Evolutionary conservation across 2,113 vertebrate species (phyloP).

Genomic region (Corythoichthys intestinalis): DNA sequence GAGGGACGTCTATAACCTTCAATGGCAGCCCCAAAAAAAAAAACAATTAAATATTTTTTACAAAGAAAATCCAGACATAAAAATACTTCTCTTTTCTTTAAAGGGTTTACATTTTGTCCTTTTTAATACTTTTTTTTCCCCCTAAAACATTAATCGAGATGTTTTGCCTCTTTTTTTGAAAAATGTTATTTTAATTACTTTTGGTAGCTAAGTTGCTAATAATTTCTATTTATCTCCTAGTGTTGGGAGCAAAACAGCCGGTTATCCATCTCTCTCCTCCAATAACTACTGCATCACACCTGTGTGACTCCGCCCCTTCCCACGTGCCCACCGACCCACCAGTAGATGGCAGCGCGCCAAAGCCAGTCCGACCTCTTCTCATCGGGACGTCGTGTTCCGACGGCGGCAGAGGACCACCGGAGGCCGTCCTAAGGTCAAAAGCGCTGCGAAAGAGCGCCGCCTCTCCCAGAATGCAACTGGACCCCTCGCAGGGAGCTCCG

Average conservation of each 20-base stretch:
- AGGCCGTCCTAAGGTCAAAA: constrained; percentile 62
- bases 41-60: too few species aligned
- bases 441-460: constrained; percentile 49
- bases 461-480: constrained; percentile 51
- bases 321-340: constrained; percentile 56
- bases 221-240: constrained; percentile 34
- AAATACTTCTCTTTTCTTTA: too few species aligned
- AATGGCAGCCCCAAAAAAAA: too few species aligned
- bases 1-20: too few species aligned
- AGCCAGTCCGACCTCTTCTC: constrained; percentile 46
- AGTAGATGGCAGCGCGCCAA: constrained; percentile 44
- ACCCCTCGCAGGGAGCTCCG: constrained; percentile 49
- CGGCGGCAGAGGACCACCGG: constrained; percentile 33
- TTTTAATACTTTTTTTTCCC: too few species aligned
- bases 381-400: constrained; percentile 37
- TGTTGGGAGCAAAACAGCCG: constrained; percentile 65
- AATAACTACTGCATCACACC: constrained; percentile 61
- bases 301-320: constrained; percentile 60
- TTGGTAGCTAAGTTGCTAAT: neutral
- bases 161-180: too few species aligned
- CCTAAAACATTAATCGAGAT: too few species aligned
- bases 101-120: too few species aligned
- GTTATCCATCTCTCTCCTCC: constrained; percentile 61
- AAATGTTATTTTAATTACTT: neutral
- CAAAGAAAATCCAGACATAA: too few species aligned